Base-by-base conservation (phyloP, 2,888 invertebrate species). In the Leptogaster cylindrica region DNA sequence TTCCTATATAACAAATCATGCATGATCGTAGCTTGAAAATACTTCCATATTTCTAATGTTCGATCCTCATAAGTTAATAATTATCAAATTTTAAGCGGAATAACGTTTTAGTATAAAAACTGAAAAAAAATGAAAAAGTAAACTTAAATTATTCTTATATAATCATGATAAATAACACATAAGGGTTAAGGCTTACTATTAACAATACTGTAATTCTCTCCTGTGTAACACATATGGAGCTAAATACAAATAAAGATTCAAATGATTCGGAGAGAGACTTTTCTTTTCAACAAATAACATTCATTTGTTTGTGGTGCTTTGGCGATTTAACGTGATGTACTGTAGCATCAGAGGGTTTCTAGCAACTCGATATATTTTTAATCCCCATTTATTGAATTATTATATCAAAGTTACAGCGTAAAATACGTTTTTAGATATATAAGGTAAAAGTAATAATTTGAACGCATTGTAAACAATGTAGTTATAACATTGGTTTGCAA, bases 161-260 rank as follows among this genome's bases (percentile, higher is more conserved):
- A 46, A 64, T 46, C 46, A 64, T 46, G 33, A 33, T 50, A 64
- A 25, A 46, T 33, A 64, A 41, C 25, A 27, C 18, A 25, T 14
- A 63, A 28, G 20, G 10, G 39, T 65, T 69, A 69, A 69, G 69
- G 69, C 69, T 69, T 69, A 69, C 48, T 64, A 66, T 63, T 66
- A 66, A 52, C 55, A 66, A 52, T 65, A 70, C 36, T 70, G 69
- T 70, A 70, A 65, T 61, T 68, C 27, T 65, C 61, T 65, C 51
- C 65, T 70, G 69, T 67, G 67, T 70, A 51, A 61, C 67, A 70
- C 48, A 58, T 70, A 65, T 65, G 67, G 67, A 67, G 61, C 31
- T 65, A 58, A 64, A 65, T 65, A 64, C 52, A 66, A 66, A 66
- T 66, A 55, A 66, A 41, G 27, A 55, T 66, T 46, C 44, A 66